Base-by-base conservation (phyloP, 2,113 vertebrate species). In the Dendropsophus ebraccatus region DNA sequence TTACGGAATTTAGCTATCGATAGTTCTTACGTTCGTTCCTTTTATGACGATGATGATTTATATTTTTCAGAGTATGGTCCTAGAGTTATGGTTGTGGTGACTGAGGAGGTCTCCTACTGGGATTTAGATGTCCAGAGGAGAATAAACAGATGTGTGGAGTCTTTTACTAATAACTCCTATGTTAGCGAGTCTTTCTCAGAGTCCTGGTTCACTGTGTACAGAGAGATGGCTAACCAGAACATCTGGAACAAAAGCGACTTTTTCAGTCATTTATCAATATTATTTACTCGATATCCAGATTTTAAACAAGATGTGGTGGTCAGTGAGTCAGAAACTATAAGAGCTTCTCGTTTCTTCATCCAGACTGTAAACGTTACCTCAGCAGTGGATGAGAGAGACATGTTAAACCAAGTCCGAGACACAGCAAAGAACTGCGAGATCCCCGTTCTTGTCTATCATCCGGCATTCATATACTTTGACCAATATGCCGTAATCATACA, bases 381-480 rank as follows among this genome's bases (percentile, higher is more conserved):
- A 74, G 49, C 88, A 81, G 19, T 37, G 6, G 69, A 87, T 2
- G 85, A 92, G 88, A 91, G 94, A 73, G 88, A 89, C 16, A 87
- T 93, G 91, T 89, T 93, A 91, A 77, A 52, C 2, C 82, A 92
- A 28, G 84, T 97, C 14, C 91, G 95, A 89, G 41, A 56, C 14
- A 89, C 89, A 50, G 96, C 95, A 2, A 0, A 89, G 62, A 74
- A 72, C 0, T 95, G 93, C 76, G 86, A 81, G 5, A 47, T 92
- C 5, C 83, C 92, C 3, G 70, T 96, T 4, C 81, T 94, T 47
- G 94, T 96, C 5, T 96, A 94, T 81, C 94, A 96, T 88, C 93
- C 92, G 0, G 89, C 92, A 0, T 94, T 96, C 85, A 91, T 95
- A 82, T 94, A 92, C 88, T 95, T 91, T 74, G 92, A 95, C 85